Evolutionary conservation across 2,888 invertebrate genomes (phyloP).

Genomic region (Pyrocoelia pectoralis): DNA sequence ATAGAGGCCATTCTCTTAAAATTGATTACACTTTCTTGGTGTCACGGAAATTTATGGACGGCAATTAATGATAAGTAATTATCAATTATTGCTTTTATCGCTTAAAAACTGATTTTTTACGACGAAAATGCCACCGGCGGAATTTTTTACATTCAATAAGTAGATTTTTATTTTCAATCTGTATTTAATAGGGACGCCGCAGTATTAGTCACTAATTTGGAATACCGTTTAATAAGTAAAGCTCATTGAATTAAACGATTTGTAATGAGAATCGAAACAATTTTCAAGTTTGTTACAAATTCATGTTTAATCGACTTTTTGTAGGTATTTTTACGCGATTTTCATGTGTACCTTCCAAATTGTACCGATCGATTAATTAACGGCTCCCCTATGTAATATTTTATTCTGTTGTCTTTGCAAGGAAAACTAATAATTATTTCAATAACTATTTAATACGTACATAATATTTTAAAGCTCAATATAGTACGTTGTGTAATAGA

Average conservation of each 20-base stretch:
- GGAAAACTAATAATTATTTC: too few species aligned
- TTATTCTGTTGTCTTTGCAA: too few species aligned
- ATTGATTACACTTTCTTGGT: slow-evolving; percentile 17
- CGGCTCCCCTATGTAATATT: too few species aligned
- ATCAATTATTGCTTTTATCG: slow-evolving; percentile 49
- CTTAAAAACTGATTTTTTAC: slow-evolving; percentile 27
- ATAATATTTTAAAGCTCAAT: too few species aligned
- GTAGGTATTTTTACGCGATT: background rate
- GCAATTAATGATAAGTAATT: slow-evolving; percentile 53
- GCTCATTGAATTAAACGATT: slow-evolving; percentile 2
- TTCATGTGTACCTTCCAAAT: background rate
- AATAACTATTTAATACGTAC: too few species aligned
- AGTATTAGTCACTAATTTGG: background rate
- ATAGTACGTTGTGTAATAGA: too few species aligned
- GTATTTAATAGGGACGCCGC: slow-evolving; percentile 17
- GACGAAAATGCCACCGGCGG: slow-evolving; percentile 4
- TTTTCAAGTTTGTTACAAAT: background rate
- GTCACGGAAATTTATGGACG: slow-evolving; percentile 48
- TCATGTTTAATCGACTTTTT: background rate
- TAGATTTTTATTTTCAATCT: slow-evolving; percentile 21
- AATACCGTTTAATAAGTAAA: slow-evolving; percentile 8
- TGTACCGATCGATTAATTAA: background rate
- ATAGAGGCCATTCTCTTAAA: slow-evolving; percentile 10
- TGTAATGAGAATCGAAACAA: background rate
- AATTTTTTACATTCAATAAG: slow-evolving; percentile 23